Percentiles rank a stretch among this genome's conserved stretches.
phyloP scores from a whole-genome alignment of 2,888 invertebrate genomes.

The Acrobasis repandana region DNA sequence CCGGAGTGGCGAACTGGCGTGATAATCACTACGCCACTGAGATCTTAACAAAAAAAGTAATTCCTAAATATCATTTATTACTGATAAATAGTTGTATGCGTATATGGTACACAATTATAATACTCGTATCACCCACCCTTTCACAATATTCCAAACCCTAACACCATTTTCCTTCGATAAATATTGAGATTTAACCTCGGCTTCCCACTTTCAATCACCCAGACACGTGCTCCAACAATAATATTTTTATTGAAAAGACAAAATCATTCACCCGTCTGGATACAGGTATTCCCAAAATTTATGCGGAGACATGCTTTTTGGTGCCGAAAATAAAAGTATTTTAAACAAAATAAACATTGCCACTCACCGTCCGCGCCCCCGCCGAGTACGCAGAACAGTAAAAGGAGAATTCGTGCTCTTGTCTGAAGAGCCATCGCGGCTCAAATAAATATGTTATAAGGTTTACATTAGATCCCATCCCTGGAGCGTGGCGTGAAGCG shows the following conservation, averaged over 20 bases:
- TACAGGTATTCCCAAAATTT: constrained; percentile 34
- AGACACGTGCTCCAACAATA: constrained; percentile 24
- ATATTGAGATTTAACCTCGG: neutral
- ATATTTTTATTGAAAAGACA: constrained; percentile 23
- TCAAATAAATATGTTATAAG: constrained; percentile 61
- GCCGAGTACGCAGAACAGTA: constrained; percentile 65
- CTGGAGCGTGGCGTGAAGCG: constrained; percentile 46
- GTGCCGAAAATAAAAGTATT: constrained; percentile 45
- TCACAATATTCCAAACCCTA: neutral
- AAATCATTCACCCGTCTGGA: constrained; percentile 20
- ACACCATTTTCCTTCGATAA: constrained; percentile 5
- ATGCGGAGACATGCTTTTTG: constrained; percentile 53
- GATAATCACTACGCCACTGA: too few species aligned
- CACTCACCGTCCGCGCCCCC: constrained; percentile 67
- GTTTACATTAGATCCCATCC: constrained; percentile 71
- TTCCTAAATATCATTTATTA: too few species aligned
- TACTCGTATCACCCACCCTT: too few species aligned
- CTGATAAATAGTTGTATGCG: too few species aligned
- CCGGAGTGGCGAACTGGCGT: too few species aligned
- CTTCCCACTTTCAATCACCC: neutral
- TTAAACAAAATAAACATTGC: constrained; percentile 53
- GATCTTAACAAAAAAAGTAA: too few species aligned
- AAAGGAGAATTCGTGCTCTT: constrained; percentile 58
- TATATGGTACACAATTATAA: too few species aligned
- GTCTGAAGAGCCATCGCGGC: constrained; percentile 72